Conservation (phyloP, 1,140 invertebrate species). For the Asbolus verrucosus region DNA sequence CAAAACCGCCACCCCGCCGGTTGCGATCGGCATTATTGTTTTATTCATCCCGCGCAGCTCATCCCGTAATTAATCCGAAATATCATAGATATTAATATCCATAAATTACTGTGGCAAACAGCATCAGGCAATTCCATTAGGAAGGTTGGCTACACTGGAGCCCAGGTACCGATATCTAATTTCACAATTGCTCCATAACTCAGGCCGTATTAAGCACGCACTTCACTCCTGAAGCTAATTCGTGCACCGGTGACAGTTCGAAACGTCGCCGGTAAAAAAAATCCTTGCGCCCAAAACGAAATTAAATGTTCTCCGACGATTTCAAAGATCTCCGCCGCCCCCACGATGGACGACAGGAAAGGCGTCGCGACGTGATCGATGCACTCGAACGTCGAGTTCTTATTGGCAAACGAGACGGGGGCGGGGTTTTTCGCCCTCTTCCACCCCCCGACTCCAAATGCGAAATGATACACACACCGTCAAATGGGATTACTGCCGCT, state of each 20-base stretch:
- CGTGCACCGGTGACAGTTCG: conserved; percentile 37
- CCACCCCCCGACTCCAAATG: conserved; percentile 11
- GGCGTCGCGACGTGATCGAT: conserved; percentile 49
- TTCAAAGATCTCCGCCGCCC: conserved; percentile 2
- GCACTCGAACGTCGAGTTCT: conserved; percentile 4
- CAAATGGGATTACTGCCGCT: conserved; percentile 31
- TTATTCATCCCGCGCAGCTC: no score
- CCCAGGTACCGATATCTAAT: conserved; percentile 60
- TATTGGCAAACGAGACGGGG: conserved; percentile 38
- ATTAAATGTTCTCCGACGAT: no score
- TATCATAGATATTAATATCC: conserved; percentile 61
- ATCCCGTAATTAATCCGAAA: conserved; percentile 60
- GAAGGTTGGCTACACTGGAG: conserved; percentile 52
- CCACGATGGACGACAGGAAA: no score
- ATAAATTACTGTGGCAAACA: conserved; percentile 62
- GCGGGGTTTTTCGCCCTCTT: conserved; percentile 14
- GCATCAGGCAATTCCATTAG: conserved; percentile 63
- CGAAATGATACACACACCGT: conserved; percentile 62
- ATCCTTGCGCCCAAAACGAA: no score
- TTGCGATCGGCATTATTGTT: no score
- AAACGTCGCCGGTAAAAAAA: conserved; percentile 38
- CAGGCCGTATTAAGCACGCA: no score
- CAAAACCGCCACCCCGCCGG: conserved; percentile 52
- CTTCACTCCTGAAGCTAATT: no score
- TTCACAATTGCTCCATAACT: conserved; percentile 63